Base-by-base conservation (phyloP, 2,797 vertebrate genomes). In the Acanthopagrus latus region DNA sequence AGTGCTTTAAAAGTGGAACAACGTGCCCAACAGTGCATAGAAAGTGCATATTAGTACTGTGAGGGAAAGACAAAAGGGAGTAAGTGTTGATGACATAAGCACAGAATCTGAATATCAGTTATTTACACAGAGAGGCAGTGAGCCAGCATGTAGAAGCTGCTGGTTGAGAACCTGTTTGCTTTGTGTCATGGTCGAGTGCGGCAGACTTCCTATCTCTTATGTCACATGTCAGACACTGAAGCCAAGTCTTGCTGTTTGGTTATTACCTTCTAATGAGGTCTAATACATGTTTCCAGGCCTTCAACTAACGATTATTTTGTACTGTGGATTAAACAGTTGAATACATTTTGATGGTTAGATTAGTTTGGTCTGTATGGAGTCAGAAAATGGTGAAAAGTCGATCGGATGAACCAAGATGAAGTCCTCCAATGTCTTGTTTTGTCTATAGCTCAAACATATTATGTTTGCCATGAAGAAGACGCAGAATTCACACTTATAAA, bases 121-220 rank as follows among this genome's bases (percentile, higher is more conserved):
- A 74, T 83, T 87, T 84, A 70, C 65, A 33, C 60, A 70, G 46
- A 52, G 25, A 75, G 73, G 17, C 20, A 3, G 65, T 33, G 64
- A 71, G 75, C 51, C 69, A 79, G 56, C 55, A 20, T 43, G 63
- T 38, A 74, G 48, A 68, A 33, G 63, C 83, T 72, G 76, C 68
- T 57, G 62, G 62, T 74, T 67, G 65, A 67, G 68, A 82, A 84
- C 74, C 47, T 57, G 82, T 86, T 85, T 84, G 76, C 75, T 81
- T 71, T 79, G 55, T 3, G 18, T 41, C n/a, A 50, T 57, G 27
- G 62, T 55, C 59, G 51, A 47, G 63, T 70, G 62, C 59, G 6
- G 51, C 80, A 75, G 55, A 74, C 48, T 38, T 68, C 71, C 57
- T 44, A 50, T 81, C 71, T 76, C 58, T 44, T 47, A 68, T 56